Base-by-base conservation (phyloP, 2,797 vertebrate genomes). In the Centroberyx gerrardi region DNA sequence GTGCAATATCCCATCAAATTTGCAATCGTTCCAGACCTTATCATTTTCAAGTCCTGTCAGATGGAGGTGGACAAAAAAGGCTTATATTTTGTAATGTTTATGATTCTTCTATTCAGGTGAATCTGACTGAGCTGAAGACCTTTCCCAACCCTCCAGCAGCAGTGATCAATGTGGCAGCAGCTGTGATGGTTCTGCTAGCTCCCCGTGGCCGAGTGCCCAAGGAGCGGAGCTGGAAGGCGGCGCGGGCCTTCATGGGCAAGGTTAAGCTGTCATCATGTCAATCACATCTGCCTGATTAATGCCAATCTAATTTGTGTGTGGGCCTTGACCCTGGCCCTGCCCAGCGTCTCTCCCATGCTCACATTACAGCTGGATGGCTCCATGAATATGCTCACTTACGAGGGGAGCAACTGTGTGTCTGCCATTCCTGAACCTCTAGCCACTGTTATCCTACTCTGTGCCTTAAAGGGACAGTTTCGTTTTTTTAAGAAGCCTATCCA, bases 41-140 rank as follows among this genome's bases (percentile, higher is more conserved):
- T 54, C 27, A 46, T 46, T 62, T 46, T 54, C 18, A 10, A 54
- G 12, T 55, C 22, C 40, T 13, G 10, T 29, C 27, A 15, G 14
- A 28, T 8, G 27, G 18, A 18, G 13, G 12, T 40, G 36, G 12
- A 61, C 36, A 44, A 38, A 4, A 17, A 59, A 36, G 36, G 14
- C 18, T 2, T 42, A 42, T 22, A 60, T 38, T 38, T 44, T 40
- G 27, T 64, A 3, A 69, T 78, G 8, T 77, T 42, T 63, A 7
- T 56, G 17, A 48, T 66, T 85, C 1, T 74, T 66, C 82, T 22
- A 61, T 80, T 70, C 80, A 97, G 96, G 86, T 96, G 63, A 97
- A 96, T 85, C 93, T 97, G 66, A 96, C 94, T 0, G 96, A 97
- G 85, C 84, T 97, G 88, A 98, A 97, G 93, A 93, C 90, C 12